phyloP scores from a whole-genome alignment of 2,888 invertebrate genomes.

The Argyresthia albistria region DNA sequence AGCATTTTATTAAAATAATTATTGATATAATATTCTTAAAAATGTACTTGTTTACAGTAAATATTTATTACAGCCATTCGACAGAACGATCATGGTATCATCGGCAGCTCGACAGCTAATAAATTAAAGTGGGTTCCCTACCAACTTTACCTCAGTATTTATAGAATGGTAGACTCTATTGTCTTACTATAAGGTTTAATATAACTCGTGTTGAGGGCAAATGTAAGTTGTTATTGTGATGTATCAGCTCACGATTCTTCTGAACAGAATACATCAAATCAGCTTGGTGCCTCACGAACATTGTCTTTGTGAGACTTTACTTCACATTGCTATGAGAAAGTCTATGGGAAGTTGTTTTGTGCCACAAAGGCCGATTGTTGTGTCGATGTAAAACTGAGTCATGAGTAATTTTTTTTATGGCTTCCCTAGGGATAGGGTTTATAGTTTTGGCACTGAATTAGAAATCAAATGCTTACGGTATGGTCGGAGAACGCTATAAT shows the following conservation, averaged over 20 bases:
- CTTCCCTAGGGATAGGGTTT: too few relatives aligned
- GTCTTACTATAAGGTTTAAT: too few relatives aligned
- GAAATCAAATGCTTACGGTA: too few relatives aligned
- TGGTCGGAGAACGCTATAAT: too few relatives aligned
- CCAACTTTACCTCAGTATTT: background rate
- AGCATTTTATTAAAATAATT: too few relatives aligned
- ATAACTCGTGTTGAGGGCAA: background rate
- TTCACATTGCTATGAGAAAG: background rate
- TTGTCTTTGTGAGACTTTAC: background rate
- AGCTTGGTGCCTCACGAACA: constrained; percentile 67
- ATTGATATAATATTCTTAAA: background rate
- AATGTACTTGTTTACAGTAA: constrained; percentile 5
- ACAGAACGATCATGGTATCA: constrained; percentile 8
- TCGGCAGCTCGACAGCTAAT: constrained; percentile 33
- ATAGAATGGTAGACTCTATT: too few relatives aligned
- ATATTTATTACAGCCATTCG: constrained; percentile 5
- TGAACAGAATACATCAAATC: constrained; percentile 56
- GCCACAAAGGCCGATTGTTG: background rate
- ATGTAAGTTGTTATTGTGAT: background rate
- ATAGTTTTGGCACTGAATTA: too few relatives aligned
- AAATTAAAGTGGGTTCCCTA: constrained; percentile 42
- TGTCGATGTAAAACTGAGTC: background rate
- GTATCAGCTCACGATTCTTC: constrained; percentile 53
- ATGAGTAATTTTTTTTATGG: too few relatives aligned
- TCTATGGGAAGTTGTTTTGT: background rate